These are phyloP conservation scores for Halichoerus grypus DNA, from an alignment of 2,113 vertebrate species.

Conservation along the genomic window DNA sequence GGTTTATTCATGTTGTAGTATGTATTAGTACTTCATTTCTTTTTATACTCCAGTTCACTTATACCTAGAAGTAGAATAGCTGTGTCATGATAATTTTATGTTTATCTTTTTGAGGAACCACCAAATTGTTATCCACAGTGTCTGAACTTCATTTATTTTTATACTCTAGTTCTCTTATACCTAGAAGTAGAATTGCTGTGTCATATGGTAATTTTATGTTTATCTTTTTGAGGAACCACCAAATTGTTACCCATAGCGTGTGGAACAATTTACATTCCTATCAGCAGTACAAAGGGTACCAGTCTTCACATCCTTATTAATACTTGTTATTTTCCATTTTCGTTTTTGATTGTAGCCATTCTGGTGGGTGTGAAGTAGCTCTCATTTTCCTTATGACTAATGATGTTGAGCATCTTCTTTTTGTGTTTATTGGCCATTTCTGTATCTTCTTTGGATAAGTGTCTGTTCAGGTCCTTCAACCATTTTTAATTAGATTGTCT, in stretches of 20 bases:
- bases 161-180: not conserved
- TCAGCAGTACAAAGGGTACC: not conserved
- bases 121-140: not conserved
- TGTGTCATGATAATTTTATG: not conserved
- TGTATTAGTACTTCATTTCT: not conserved
- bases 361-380: not conserved
- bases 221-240: not conserved
- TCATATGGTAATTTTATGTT: not conserved
- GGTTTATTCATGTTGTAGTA: not conserved
- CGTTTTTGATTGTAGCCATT: not conserved
- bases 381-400: not conserved
- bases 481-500: not conserved
- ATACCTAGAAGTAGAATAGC: not conserved
- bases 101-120: not conserved
- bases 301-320: not conserved
- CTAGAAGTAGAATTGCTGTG: not conserved
- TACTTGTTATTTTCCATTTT: not conserved
- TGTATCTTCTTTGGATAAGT: not conserved
- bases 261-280: not conserved
- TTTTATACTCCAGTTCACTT: not conserved
- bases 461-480: not conserved
- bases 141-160: not conserved
- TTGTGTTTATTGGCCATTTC: not conserved
- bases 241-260: not conserved
- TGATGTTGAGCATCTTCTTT: not conserved